Evolutionary conservation across 2,797 vertebrate genomes (phyloP).

Genomic region (Iguana delicatissima): DNA sequence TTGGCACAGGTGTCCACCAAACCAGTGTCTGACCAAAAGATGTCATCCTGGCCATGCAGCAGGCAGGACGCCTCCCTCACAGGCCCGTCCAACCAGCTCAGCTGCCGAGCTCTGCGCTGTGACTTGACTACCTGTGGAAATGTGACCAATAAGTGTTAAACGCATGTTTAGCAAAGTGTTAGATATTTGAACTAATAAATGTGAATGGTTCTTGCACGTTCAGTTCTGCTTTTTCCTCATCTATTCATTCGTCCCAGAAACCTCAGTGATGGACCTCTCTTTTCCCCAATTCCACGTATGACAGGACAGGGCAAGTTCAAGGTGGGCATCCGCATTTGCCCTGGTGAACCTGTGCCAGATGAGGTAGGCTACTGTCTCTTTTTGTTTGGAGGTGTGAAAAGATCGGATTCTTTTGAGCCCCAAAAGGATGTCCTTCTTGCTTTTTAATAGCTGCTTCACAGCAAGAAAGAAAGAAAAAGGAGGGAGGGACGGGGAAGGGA

Average conservation of each 20-base stretch:
- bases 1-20: neutral
- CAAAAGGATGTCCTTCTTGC: neutral
- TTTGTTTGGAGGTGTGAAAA: fast-evolving
- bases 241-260: neutral
- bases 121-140: constrained; percentile 99
- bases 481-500: neutral
- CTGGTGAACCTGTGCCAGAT: fast-evolving
- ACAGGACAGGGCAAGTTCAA: neutral
- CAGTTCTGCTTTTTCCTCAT: fast-evolving
- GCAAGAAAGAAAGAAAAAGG: neutral
- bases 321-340: neutral
- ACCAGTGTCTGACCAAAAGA: constrained; percentile 57
- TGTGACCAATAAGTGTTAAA: constrained; percentile 96
- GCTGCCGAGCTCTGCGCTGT: constrained; percentile 84
- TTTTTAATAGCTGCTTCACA: neutral
- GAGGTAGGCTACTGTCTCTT: fast-evolving
- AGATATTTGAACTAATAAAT: constrained; percentile 99
- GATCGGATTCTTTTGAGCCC: neutral
- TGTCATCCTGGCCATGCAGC: constrained; percentile 51
- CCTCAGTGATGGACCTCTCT: neutral
- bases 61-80: neutral
- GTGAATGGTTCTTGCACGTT: constrained; percentile 91
- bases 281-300: too few species aligned
- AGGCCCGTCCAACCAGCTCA: neutral
- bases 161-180: constrained; percentile 98